A percentile compares a stretch with the other conserved stretches of the same genome.
These are phyloP conservation scores for Acanthornis magna DNA, from an alignment of 2,797 vertebrate genomes.

Conservation along the genomic window DNA sequence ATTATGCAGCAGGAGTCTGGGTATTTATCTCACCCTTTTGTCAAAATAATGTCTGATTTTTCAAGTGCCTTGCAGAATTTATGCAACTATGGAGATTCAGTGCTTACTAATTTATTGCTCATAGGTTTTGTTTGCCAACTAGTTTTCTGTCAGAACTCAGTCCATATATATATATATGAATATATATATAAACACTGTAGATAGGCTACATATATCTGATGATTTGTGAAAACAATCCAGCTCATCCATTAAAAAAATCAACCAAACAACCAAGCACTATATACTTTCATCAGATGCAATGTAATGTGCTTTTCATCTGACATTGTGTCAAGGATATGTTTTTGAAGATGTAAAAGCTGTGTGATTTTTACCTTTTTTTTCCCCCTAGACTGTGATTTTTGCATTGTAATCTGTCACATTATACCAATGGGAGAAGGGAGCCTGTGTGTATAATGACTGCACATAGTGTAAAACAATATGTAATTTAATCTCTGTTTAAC, in stretches of 20 bases:
- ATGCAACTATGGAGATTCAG: background rate
- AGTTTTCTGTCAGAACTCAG: background rate
- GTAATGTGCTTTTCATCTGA: background rate
- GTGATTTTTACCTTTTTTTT: background rate
- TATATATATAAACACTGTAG: background rate
- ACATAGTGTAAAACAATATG: background rate
- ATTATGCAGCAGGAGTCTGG: background rate
- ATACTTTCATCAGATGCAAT: background rate
- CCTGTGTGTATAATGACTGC: background rate
- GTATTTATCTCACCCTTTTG: background rate
- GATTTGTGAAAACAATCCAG: background rate
- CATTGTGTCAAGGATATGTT: background rate
- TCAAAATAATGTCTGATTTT: background rate
- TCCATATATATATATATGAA: background rate
- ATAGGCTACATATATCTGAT: background rate
- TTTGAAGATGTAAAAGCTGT: background rate
- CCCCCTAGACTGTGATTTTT: background rate
- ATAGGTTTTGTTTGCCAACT: background rate
- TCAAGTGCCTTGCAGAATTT: background rate
- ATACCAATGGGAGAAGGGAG: background rate
- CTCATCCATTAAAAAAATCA: background rate
- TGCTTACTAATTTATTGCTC: constrained; percentile 20
- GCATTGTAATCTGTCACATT: background rate
- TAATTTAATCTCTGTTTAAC: constrained; percentile 5
- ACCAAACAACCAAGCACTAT: background rate